phyloP scores from a whole-genome alignment of 2,888 invertebrate species.

The Beris morrisii region DNA sequence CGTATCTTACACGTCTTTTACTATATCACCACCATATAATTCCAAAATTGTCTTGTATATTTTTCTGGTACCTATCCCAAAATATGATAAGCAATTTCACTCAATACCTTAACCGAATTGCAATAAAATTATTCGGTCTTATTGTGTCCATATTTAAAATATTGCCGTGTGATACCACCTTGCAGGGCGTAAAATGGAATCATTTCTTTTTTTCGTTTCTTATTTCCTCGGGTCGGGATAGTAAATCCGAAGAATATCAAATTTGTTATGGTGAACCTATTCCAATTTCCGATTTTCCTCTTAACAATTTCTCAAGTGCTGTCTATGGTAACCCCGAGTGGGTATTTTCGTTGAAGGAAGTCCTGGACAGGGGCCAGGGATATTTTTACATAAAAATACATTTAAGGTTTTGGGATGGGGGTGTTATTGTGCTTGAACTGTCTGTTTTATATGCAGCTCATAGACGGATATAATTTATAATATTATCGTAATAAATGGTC shows the following conservation, averaged over 20 bases:
- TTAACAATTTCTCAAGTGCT: slow-evolving; percentile 27
- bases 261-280: slow-evolving; percentile 38
- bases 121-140: slow-evolving; percentile 19
- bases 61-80: no score
- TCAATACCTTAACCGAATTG: slow-evolving; percentile 3
- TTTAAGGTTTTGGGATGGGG: slow-evolving; percentile 20
- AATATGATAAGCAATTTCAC: slow-evolving; percentile 6
- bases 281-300: slow-evolving; percentile 34
- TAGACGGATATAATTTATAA: slow-evolving; percentile 44
- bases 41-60: no score
- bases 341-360: not conserved
- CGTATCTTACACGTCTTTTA: no score
- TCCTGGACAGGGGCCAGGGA: slow-evolving; percentile 31
- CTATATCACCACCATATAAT: no score
- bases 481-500: slow-evolving; percentile 44
- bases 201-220: slow-evolving; percentile 2
- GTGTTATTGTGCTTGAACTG: slow-evolving; percentile 5
- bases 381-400: slow-evolving; percentile 37
- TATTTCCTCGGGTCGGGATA: no score
- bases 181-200: not conserved
- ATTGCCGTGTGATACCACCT: slow-evolving; percentile 7
- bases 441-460: slow-evolving; percentile 40
- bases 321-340: slow-evolving; percentile 19
- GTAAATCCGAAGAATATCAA: slow-evolving; percentile 33
- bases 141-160: slow-evolving; percentile 14